phyloP scores from a whole-genome alignment of 2,113 vertebrate species.

The Osmerus mordax region DNA sequence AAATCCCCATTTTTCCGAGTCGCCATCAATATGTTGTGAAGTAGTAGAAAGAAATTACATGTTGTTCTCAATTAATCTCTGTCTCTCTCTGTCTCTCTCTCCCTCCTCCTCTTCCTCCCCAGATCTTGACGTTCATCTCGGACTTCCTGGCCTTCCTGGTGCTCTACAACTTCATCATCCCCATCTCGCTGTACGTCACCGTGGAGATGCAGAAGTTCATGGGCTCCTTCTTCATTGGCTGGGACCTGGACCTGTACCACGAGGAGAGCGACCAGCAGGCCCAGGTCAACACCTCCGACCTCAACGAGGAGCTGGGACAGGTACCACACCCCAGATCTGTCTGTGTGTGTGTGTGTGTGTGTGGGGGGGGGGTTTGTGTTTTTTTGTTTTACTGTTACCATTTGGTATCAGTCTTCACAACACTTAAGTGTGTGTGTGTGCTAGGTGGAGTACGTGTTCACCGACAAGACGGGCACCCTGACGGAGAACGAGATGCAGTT shows the following conservation, averaged over 20 bases:
- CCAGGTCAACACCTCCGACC: conserved; percentile 97
- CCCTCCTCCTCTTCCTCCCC: background rate
- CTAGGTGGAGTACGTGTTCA: conserved; percentile 97
- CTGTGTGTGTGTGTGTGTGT: background rate
- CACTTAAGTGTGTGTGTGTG: background rate
- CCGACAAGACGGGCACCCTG: conserved; percentile 95
- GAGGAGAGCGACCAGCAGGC: conserved; percentile 93
- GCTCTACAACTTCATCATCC: conserved; percentile 98
- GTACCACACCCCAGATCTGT: conserved; percentile 55
- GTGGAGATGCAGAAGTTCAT: conserved; percentile 99
- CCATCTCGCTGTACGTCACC: conserved; percentile 97
- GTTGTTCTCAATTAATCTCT: background rate
- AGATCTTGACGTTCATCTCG: conserved; percentile 97
- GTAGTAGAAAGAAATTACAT: too few species aligned
- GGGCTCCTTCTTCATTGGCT: conserved; percentile 96
- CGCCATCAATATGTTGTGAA: too few species aligned
- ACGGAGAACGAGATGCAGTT: conserved; percentile 99
- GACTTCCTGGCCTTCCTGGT: conserved; percentile 98
- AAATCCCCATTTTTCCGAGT: too few species aligned
- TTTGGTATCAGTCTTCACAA: background rate
- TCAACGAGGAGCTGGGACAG: conserved; percentile 98
- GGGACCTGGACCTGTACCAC: conserved; percentile 98
- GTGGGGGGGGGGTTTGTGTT: background rate
- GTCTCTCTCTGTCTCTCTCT: background rate
- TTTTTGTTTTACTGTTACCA: background rate